Percentiles rank a stretch among this genome's conserved stretches.
These are phyloP conservation scores for Hirtodrosophila alboralis DNA, from an alignment of 2,888 invertebrate genomes.

Conservation along the genomic window DNA sequence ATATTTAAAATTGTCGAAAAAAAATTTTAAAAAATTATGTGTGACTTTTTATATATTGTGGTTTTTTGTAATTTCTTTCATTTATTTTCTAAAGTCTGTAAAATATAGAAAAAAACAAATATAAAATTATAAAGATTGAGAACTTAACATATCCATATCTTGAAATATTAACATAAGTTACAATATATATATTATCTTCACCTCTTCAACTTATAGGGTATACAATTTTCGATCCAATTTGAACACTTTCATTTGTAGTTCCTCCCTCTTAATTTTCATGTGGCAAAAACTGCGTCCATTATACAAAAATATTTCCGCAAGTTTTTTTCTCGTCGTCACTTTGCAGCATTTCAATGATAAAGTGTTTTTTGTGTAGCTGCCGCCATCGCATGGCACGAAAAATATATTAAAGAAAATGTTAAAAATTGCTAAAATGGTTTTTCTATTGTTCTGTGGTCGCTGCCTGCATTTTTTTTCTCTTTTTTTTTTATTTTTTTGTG, in stretches of 20 bases:
- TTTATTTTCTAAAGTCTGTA: no score
- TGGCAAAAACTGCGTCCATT: conserved; percentile 51
- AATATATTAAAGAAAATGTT: conserved; percentile 70
- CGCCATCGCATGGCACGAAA: conserved; percentile 35
- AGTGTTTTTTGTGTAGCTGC: conserved; percentile 57
- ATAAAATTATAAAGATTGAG: no score
- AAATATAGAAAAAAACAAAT: no score
- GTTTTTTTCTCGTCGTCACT: conserved; percentile 43
- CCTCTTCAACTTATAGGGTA: conserved; percentile 19
- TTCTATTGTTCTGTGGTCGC: conserved; percentile 61
- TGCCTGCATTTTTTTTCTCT: conserved; percentile 35
- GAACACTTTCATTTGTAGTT: neutral
- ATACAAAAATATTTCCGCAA: conserved; percentile 53
- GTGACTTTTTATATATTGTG: no score
- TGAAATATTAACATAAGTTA: no score
- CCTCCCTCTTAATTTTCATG: conserved; percentile 47
- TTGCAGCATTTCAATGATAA: conserved; percentile 64
- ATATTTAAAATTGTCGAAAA: no score
- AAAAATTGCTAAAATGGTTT: conserved; percentile 64
- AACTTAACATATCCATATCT: no score
- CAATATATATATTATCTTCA: neutral
- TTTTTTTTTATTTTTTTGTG: conserved; percentile 4
- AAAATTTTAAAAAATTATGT: no score
- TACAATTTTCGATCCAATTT: conserved; percentile 4
- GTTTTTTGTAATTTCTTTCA: no score